Evolutionary conservation across 1,140 invertebrate species (phyloP).

Genomic region (Wiebesia pumilae): DNA sequence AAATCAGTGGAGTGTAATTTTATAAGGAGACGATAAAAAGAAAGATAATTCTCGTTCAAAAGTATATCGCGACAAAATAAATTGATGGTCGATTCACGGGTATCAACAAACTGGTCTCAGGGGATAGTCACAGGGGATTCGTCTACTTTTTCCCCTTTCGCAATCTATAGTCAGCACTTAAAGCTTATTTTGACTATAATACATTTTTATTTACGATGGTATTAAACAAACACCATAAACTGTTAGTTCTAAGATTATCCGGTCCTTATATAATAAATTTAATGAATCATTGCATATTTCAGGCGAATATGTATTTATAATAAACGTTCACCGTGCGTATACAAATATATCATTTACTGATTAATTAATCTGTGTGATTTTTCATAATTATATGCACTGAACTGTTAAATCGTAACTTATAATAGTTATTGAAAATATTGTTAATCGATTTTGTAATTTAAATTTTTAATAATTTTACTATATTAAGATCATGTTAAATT

Average conservation of each 20-base stretch:
- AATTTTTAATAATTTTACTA: too few species aligned
- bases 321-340: not conserved
- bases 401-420: too few species aligned
- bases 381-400: too few species aligned
- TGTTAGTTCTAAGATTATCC: conserved; percentile 71
- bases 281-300: not conserved
- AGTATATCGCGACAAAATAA: conserved; percentile 68
- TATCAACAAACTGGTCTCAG: conserved; percentile 69
- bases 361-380: too few species aligned
- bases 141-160: conserved; percentile 45
- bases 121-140: conserved; percentile 59
- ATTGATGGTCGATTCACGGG: conserved; percentile 72
- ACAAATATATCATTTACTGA: not conserved
- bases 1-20: not conserved
- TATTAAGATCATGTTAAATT: too few species aligned
- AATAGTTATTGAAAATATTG: too few species aligned
- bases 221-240: conserved; percentile 71
- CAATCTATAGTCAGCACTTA: not conserved
- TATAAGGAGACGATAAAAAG: not conserved
- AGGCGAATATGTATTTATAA: not conserved
- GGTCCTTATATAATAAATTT: not conserved
- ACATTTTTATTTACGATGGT: conserved; percentile 30
- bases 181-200: not conserved
- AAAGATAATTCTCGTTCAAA: conserved; percentile 62
- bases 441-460: too few species aligned